A percentile compares a stretch with the other conserved stretches of the same genome.
Conservation (phyloP, 2,113 vertebrate genomes). For the Drymodes brunneopygia region DNA sequence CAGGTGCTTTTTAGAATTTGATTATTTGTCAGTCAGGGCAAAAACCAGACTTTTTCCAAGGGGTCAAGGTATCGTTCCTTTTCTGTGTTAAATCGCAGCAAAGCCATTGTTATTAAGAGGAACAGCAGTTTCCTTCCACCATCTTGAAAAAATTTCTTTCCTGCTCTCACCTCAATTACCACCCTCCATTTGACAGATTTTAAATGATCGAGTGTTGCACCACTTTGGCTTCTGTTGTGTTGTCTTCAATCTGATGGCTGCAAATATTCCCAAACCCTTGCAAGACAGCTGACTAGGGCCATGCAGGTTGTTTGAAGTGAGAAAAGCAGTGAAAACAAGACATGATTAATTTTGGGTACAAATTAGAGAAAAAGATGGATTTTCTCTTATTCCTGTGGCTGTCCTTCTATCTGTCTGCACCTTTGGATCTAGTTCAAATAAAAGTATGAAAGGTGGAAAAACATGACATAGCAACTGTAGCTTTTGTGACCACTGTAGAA, state of each 20-base stretch:
- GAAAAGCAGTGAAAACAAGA: neutral
- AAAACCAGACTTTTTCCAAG: neutral
- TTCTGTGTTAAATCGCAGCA: neutral
- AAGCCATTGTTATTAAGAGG: neutral
- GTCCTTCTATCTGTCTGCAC: neutral
- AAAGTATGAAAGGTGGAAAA: neutral
- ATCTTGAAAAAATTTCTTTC: neutral
- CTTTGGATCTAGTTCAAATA: neutral
- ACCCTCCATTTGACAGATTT: neutral
- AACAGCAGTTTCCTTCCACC: neutral
- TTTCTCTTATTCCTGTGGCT: neutral
- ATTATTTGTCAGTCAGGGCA: slow-evolving; percentile 17
- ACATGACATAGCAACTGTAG: neutral
- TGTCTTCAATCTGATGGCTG: neutral
- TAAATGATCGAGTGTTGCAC: neutral
- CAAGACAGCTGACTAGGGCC: neutral
- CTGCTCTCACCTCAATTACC: neutral
- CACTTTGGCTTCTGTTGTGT: neutral
- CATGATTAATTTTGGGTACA: neutral
- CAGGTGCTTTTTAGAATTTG: slow-evolving; percentile 40
- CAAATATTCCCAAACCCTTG: neutral
- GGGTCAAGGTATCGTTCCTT: neutral
- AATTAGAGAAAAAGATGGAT: neutral
- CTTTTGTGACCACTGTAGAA: neutral
- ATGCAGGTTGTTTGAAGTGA: neutral